Evolutionary conservation across 2,888 invertebrate species (phyloP), one percentile per base, ranked within the genome.

Genomic region (Nomada lathburiana): DNA sequence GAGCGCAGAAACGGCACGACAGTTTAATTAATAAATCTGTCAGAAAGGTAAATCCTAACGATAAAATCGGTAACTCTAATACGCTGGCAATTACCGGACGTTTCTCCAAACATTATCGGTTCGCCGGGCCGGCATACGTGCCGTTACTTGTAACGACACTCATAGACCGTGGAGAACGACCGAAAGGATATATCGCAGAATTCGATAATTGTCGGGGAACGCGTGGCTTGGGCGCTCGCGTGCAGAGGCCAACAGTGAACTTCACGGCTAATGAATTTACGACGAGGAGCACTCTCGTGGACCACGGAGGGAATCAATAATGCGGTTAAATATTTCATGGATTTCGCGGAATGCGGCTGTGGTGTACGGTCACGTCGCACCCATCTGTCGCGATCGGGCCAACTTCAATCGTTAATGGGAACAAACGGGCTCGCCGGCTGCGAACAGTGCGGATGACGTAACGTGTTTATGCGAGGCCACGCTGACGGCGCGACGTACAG

Each of bases 351-450:
- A 92, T 92, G 88, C 88, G 89, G 87, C 87, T 79, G 87, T 82
- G 82, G 57, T 87, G 88, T 90, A 90, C 90, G 88, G 90, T 92
- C 92, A 92, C 92, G 92, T 92, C 92, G 89, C 86, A 78, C 85
- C 91, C 92, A 92, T 92, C 91, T 92, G 92, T 92, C 89, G 92
- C 90, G 89, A 92, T 92, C 90, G 89, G 89, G 73, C 89, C 85
- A 87, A 91, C 90, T 92, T 92, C 90, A 90, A 92, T 92, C 90
- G 91, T 92, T 92, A 92, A 92, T 92, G 92, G 89, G 89, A 90
- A 91, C 91, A 89, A 90, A 89, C 89, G 89, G 87, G 85, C 86
- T 82, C 83, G 85, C 82, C 84, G 89, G 90, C 84, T 85, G 87
- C 81, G 80, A 81, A 52, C 82, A 60, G 77, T 82, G 84, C 82